Base-by-base conservation (phyloP, 2,797 vertebrate species). In the Chelonia mydas region DNA sequence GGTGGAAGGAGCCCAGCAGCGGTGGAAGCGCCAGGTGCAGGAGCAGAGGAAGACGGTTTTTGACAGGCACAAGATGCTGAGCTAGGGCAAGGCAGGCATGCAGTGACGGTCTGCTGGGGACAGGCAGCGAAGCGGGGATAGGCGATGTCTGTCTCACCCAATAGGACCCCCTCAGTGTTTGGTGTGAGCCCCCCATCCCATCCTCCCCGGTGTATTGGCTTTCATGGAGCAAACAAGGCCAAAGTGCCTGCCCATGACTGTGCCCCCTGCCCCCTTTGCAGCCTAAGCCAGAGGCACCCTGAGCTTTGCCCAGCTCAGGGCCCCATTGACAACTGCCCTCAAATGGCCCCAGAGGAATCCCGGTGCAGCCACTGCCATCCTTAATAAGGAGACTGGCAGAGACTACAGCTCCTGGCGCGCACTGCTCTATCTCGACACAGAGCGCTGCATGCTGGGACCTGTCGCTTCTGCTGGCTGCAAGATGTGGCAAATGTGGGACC, bases 11-110 rank as follows among this genome's bases (percentile, higher is more conserved):
- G 99, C 99, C 0, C 99, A 99, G 98, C 99, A 99, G 97, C 99
- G 99, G 94, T 99, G 99, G 99, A 99, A 99, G 97, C 98, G 99
- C 94, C 99, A 99, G 97, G 99, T 99, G 95, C 99, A 99, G 98
- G 99, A 99, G 93, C 99, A 99, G 96, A 98, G 99, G 96, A 99
- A 99, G 98, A 99, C 99, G 0, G 99, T 99, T 81, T 99, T 99
- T 3, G 99, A 99, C 91, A 99, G 99, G 45, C 99, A 99, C 98
- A 99, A 99, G 98, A 98, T 99, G 98, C 99, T 99, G 49, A 99
- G 99, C 97, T 99, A 99, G 98, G 93, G 31, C 13, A 79, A 19
- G n/a, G 80, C 8, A 50, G 54, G 83, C 57, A 2, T 11, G 57
- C 1, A 0, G 4, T 74, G 33, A 49, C 86, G 2, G 74, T 25